phyloP scores from a whole-genome alignment of 2,888 invertebrate genomes.

The Acrobasis consociella region DNA sequence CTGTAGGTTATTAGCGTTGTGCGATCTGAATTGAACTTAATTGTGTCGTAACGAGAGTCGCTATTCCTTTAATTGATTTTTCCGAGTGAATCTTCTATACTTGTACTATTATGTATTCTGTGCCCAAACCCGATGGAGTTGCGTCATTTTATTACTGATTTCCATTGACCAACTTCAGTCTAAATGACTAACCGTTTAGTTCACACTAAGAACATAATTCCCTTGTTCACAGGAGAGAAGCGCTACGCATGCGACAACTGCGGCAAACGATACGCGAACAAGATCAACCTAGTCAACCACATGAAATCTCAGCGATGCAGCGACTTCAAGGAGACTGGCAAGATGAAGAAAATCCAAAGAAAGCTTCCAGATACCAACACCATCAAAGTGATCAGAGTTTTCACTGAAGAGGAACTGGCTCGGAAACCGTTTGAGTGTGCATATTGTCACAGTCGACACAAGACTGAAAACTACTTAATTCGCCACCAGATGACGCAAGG shows the following conservation, averaged over 20 bases:
- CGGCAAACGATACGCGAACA: not conserved
- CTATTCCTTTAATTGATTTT: too few relatives aligned
- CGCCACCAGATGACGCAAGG: conserved; percentile 39
- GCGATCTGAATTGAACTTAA: too few relatives aligned
- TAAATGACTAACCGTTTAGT: too few relatives aligned
- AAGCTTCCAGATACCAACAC: not conserved
- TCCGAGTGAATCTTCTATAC: too few relatives aligned
- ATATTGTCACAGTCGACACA: conserved; percentile 45
- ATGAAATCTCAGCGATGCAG: not conserved
- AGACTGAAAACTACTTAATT: conserved; percentile 36
- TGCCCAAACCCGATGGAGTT: too few relatives aligned
- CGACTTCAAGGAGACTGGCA: not conserved
- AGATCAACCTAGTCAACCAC: not conserved
- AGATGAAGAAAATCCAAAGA: not conserved
- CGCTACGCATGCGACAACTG: conserved; percentile 8
- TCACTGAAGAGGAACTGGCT: not conserved
- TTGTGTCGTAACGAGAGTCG: too few relatives aligned
- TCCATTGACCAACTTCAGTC: too few relatives aligned
- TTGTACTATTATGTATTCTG: too few relatives aligned
- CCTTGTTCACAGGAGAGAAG: conserved; percentile 4
- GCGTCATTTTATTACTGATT: too few relatives aligned
- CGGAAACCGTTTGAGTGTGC: conserved; percentile 45
- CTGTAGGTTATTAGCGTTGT: too few relatives aligned
- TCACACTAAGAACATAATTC: not conserved
- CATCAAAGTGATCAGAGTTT: not conserved